These are phyloP conservation scores for Imbricaverruca yamaguchii DNA, from an alignment of 2,888 invertebrate genomes.

Conservation along the genomic window DNA sequence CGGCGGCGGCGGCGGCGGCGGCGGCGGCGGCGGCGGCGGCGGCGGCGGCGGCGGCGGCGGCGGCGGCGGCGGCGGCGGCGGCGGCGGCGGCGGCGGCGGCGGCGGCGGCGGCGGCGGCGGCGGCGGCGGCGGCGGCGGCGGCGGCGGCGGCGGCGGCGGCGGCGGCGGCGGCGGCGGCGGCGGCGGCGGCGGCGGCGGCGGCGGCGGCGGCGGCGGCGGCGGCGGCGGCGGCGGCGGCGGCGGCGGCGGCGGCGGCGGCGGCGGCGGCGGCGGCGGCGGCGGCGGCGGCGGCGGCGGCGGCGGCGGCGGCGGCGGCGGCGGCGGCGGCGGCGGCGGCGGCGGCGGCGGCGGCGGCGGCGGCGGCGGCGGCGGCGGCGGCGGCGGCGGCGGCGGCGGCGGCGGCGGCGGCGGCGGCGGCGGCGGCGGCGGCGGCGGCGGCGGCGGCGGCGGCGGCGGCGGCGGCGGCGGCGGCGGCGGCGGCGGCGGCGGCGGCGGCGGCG, in stretches of 20 bases:
- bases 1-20: not conserved
- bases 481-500: not conserved
- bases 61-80: not conserved
- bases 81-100: not conserved
- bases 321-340: not conserved
- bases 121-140: not conserved
- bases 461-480: not conserved
- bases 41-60: not conserved
- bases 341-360: not conserved
- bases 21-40: not conserved
- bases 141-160: not conserved
- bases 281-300: not conserved
- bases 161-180: not conserved
- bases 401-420: not conserved
- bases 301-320: not conserved
- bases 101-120: not conserved
- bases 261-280: not conserved
- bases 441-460: not conserved
- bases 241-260: not conserved
- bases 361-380: not conserved
- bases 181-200: not conserved
- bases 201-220: not conserved
- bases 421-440: not conserved
- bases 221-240: not conserved
- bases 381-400: not conserved